These are phyloP conservation scores for Busseola fusca DNA, from an alignment of 2,888 invertebrate genomes.

Conservation along the genomic window DNA sequence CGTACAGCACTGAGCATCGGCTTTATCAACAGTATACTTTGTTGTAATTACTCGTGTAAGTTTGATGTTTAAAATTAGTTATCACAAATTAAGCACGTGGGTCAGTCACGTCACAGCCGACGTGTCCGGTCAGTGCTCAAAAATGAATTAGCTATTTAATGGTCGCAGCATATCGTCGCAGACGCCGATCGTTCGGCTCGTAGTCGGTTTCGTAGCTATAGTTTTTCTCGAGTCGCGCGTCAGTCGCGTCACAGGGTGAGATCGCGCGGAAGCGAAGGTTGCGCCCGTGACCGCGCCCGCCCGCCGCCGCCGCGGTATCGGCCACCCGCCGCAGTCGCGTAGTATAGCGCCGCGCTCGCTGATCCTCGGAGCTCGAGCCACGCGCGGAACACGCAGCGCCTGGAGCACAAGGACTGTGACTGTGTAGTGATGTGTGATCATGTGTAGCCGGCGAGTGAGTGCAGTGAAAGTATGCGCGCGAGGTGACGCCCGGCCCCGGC, in stretches of 20 bases:
- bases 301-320: constrained; percentile 74
- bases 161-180: constrained; percentile 62
- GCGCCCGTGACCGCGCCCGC: constrained; percentile 87
- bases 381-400: constrained; percentile 62
- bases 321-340: constrained; percentile 74
- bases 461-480: constrained; percentile 78
- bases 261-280: constrained; percentile 85
- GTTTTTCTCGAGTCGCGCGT: constrained; percentile 62
- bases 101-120: constrained; percentile 51
- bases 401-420: constrained; percentile 58
- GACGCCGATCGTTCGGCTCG: constrained; percentile 63
- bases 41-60: constrained; percentile 59
- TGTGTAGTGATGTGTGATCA: constrained; percentile 85
- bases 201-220: constrained; percentile 72
- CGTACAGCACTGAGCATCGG: constrained; percentile 55
- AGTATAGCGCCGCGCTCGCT: constrained; percentile 84
- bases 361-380: constrained; percentile 80
- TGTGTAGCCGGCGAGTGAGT: constrained; percentile 81
- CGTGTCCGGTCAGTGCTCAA: constrained; percentile 49
- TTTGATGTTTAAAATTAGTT: constrained; percentile 53
- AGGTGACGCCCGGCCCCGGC: constrained; percentile 76
- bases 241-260: constrained; percentile 81
- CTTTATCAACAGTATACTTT: constrained; percentile 60
- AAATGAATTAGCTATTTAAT: constrained; percentile 58
- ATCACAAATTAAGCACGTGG: constrained; percentile 55